Evolutionary conservation across 2,888 invertebrate genomes (phyloP), one percentile per base, ranked within the genome.

Genomic region (Cheilosia vernalis): DNA sequence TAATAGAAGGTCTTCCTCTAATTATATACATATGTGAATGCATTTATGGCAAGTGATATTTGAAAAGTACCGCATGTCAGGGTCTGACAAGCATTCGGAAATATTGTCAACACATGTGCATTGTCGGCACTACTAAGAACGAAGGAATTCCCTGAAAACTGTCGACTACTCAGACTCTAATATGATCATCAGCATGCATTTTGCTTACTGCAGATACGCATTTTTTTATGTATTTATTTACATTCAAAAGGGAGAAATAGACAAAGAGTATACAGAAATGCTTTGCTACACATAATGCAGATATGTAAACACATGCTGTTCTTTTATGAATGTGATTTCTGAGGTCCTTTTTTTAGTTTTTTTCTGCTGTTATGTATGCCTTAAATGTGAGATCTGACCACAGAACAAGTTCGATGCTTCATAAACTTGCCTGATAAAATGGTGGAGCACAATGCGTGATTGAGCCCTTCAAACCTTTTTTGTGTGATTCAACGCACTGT

Each of bases 21-120:
- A 78, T 78, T 44, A 47, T 61, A 51, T 24, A 56, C 79, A 79
- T 47, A 72, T 79, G 79, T 73, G 66, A 51, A 73, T 61, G 37
- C 72, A 67, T 67, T 76, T 42, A 44, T 67, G 51, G 53, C 64
- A 74, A 80, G 77, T 61, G 40, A 33, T 24, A 21, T 56, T 63
- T 69, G 15, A 49, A 63, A 74, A 80, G 70, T 74, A 73, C 80
- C 64, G 80, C 74, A 44, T 64, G 63, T 80, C 21, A 70, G 69
- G 47, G 69, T 80, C 76, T 64, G 58, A 80, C 60, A 70, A 69
- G 49, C 69, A 70, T 55, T 13, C 60, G 77, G 61, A 86, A 87
- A 87, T 76, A 87, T 84, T 87, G 84, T 77, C 78, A 82, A 82
- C 85, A 87, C 79, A 84, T 87, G 88, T 88, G 67, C 82, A 76